phyloP scores from a whole-genome alignment of 2,888 invertebrate genomes.

The Heliconius hortense region DNA sequence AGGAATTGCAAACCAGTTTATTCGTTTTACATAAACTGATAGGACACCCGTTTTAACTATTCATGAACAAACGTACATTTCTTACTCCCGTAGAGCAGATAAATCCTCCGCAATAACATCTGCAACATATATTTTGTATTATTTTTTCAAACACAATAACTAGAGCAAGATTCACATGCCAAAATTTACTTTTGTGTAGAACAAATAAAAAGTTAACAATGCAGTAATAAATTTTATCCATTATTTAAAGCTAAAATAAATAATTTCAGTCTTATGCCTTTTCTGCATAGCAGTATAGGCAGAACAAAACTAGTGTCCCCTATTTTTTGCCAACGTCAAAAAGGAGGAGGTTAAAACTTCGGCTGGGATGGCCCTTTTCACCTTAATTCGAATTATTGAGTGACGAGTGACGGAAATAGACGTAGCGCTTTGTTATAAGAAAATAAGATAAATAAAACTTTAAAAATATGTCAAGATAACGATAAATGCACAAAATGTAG shows the following conservation, averaged over 20 bases:
- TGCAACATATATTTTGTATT: constrained; percentile 27
- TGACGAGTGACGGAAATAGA: too few species aligned
- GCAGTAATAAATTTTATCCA: neutral
- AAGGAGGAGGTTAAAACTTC: too few species aligned
- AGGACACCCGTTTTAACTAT: constrained; percentile 48
- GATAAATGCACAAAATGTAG: too few species aligned
- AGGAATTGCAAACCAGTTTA: constrained; percentile 52
- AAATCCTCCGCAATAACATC: constrained; percentile 53
- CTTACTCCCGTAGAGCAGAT: constrained; percentile 36
- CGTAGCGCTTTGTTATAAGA: too few species aligned
- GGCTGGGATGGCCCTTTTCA: too few species aligned
- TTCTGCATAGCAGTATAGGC: neutral
- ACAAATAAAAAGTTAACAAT: neutral
- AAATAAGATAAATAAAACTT: too few species aligned
- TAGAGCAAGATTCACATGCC: neutral
- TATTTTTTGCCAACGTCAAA: too few species aligned
- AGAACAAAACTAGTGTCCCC: neutral
- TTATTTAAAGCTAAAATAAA: neutral
- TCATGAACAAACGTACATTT: constrained; percentile 39
- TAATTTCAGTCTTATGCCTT: neutral
- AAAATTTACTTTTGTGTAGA: constrained; percentile 12
- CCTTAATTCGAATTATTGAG: too few species aligned
- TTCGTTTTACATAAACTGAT: constrained; percentile 61
- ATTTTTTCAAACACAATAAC: constrained; percentile 13
- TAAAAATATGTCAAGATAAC: too few species aligned